These are phyloP conservation scores for Musca vetustissima DNA, from an alignment of 1,140 invertebrate genomes.

Conservation along the genomic window DNA sequence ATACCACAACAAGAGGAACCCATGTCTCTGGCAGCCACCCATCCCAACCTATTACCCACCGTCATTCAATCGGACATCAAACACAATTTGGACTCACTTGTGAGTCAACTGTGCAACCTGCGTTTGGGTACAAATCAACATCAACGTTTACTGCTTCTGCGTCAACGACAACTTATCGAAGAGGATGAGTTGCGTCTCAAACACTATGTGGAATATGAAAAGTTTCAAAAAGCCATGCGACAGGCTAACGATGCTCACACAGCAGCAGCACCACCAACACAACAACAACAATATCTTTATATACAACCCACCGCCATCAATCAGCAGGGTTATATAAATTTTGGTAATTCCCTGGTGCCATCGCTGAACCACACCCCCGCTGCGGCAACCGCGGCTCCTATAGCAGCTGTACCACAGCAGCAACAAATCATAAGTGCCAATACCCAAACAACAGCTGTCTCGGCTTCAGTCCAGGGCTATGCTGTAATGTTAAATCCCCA, in stretches of 20 bases:
- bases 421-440: conserved; percentile 48
- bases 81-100: conserved; percentile 52
- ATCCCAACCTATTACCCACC: conserved; percentile 50
- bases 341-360: background rate
- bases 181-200: conserved; percentile 54
- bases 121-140: conserved; percentile 53
- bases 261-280: too few relatives aligned
- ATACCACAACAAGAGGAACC: conserved; percentile 38
- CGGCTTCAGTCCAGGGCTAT: conserved; percentile 1
- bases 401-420: background rate
- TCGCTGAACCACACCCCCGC: background rate
- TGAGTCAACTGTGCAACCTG: conserved; percentile 51
- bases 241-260: conserved; percentile 31
- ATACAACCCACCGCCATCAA: background rate
- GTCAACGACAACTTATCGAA: conserved; percentile 54
- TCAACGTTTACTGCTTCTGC: conserved; percentile 47
- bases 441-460: background rate
- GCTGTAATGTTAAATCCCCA: conserved; percentile 14
- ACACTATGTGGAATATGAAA: conserved; percentile 55
- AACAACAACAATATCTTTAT: background rate
- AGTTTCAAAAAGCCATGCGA: conserved; percentile 52
- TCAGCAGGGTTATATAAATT: conserved; percentile 7
- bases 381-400: conserved; percentile 4
- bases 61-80: conserved; percentile 55
- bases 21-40: conserved; percentile 50